A percentile compares a stretch with the other conserved stretches of the same genome.
Conservation (phyloP, 2,113 vertebrate species). For the Platycercus adscitus region DNA sequence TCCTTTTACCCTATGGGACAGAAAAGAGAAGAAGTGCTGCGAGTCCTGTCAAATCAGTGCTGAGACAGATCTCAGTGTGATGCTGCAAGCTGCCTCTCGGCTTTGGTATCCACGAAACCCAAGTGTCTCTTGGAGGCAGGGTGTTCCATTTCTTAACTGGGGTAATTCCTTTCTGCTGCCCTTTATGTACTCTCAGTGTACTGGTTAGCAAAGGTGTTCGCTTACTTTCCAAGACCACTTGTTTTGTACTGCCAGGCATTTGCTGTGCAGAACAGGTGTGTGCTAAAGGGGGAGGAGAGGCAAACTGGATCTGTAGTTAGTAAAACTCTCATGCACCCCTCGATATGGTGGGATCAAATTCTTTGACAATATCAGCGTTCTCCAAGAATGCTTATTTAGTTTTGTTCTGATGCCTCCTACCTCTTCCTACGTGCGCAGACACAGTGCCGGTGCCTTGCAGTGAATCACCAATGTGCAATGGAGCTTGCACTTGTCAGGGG, state of each 20-base stretch:
- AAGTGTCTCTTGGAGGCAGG: not conserved
- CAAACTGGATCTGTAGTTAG: not conserved
- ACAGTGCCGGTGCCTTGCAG: rapidly evolving
- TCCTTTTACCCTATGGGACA: not conserved
- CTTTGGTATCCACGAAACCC: not conserved
- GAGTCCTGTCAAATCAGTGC: not conserved
- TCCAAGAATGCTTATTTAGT: not conserved
- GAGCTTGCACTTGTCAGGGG: not conserved
- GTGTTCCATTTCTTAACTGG: not conserved
- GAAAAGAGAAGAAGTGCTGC: not conserved
- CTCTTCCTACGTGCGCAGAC: not conserved
- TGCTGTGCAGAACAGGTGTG: not conserved
- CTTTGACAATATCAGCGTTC: not conserved
- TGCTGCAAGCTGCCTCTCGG: not conserved
- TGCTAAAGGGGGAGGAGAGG: not conserved
- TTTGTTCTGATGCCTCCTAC: not conserved
- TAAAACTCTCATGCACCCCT: not conserved
- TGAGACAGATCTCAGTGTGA: not conserved
- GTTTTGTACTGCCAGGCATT: not conserved
- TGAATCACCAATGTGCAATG: not conserved
- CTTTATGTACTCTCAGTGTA: not conserved
- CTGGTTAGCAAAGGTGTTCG: not conserved
- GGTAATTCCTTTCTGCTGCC: not conserved
- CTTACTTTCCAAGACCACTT: not conserved
- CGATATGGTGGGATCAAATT: not conserved